Conservation (phyloP, 1,140 invertebrate species). For the Lamellibrachia luymesi region DNA sequence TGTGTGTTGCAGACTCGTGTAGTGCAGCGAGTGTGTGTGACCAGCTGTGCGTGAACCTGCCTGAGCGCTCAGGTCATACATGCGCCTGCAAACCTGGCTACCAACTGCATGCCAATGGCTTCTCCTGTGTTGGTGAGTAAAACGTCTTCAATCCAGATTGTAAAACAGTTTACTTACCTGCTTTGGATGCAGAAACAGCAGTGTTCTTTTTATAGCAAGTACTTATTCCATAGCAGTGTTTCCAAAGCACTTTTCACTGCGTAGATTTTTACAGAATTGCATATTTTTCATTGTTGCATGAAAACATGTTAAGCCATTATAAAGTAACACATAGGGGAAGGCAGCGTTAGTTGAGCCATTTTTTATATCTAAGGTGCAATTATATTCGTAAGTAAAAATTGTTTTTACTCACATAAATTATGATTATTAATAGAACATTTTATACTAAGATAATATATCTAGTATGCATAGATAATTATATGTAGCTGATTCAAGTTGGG, state of each 20-base stretch:
- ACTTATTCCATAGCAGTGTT: neutral
- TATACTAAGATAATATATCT: too few relatives aligned
- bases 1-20: neutral
- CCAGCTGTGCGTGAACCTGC: constrained; percentile 1
- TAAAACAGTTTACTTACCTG: neutral
- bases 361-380: too few relatives aligned
- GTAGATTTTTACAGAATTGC: too few relatives aligned
- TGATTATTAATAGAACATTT: too few relatives aligned
- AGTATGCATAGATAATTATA: too few relatives aligned
- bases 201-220: neutral
- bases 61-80: neutral
- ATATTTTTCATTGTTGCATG: too few relatives aligned
- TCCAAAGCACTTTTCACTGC: neutral
- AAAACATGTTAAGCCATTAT: too few relatives aligned
- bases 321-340: too few relatives aligned
- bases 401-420: too few relatives aligned
- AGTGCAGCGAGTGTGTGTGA: neutral
- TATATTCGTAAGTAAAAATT: too few relatives aligned
- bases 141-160: neutral
- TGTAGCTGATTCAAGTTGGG: too few relatives aligned
- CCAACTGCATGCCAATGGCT: constrained; percentile 12
- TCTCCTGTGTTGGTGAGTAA: neutral
- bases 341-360: too few relatives aligned
- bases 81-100: constrained; percentile 11
- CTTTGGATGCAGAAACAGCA: neutral